Conservation (phyloP, 2,113 vertebrate genomes). For the Ageneiosus marmoratus region DNA sequence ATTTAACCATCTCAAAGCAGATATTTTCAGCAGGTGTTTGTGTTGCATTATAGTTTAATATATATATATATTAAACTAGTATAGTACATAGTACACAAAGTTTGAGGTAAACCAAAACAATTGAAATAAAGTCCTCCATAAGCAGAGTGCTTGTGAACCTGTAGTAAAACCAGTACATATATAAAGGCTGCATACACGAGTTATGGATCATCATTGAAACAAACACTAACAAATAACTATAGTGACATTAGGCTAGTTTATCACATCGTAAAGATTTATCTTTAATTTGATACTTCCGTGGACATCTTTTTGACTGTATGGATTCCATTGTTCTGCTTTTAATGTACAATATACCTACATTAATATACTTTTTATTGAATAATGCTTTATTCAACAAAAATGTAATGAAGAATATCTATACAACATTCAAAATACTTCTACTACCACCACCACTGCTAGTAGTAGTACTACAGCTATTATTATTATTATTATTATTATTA, state of each 20-base stretch:
- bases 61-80: too few relatives aligned
- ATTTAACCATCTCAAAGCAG: conserved; percentile 3
- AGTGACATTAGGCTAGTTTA: not conserved
- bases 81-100: too few relatives aligned
- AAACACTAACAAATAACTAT: not conserved
- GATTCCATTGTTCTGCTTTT: not conserved
- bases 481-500: too few relatives aligned
- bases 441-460: too few relatives aligned
- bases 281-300: not conserved
- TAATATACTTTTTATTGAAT: not conserved
- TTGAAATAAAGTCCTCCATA: conserved; percentile 2
- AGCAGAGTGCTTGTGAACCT: too few relatives aligned
- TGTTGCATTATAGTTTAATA: not conserved
- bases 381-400: too few relatives aligned
- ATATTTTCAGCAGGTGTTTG: not conserved
- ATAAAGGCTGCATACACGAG: not conserved
- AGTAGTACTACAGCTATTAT: too few relatives aligned
- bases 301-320: not conserved
- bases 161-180: too few relatives aligned
- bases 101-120: too few relatives aligned
- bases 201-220: not conserved
- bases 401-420: too few relatives aligned
- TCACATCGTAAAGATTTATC: not conserved
- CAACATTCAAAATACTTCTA: too few relatives aligned
- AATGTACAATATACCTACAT: not conserved